A percentile compares a stretch with the other conserved stretches of the same genome.
Evolutionary conservation across 2,113 vertebrate genomes (phyloP).

Genomic region (Bagarius yarrelli): DNA sequence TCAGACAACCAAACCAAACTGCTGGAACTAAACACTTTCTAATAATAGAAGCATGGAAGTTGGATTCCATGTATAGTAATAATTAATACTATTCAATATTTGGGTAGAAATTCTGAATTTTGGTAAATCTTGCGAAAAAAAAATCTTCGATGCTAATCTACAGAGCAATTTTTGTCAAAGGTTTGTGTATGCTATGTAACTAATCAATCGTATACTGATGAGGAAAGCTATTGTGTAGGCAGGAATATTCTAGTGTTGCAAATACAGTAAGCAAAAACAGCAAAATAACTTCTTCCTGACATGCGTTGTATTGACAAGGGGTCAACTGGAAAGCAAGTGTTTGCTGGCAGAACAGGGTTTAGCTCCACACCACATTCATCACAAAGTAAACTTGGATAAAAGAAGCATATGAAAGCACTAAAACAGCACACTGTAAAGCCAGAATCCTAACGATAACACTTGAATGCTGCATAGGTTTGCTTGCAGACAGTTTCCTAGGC

Average conservation of each 20-base stretch:
- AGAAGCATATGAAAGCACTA: slow-evolving; percentile 6
- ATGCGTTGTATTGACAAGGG: slow-evolving; percentile 40
- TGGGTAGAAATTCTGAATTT: not conserved
- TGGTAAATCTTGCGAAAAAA: slow-evolving; percentile 1
- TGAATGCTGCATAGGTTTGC: slow-evolving; percentile 29
- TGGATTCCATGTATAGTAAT: too few species aligned
- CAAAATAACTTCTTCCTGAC: slow-evolving; percentile 5
- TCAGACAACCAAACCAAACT: not conserved
- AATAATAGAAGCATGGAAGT: not conserved
- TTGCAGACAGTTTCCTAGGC: slow-evolving; percentile 48
- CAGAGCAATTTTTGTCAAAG: not conserved
- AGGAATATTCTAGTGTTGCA: slow-evolving; percentile 5
- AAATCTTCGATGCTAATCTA: not conserved
- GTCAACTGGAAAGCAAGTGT: slow-evolving; percentile 53
- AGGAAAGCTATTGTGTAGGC: not conserved
- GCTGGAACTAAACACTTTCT: not conserved
- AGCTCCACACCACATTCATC: slow-evolving; percentile 40
- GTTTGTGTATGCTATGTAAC: not conserved
- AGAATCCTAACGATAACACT: slow-evolving; percentile 28
- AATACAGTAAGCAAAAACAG: slow-evolving; percentile 22
- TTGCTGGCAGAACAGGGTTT: slow-evolving; percentile 48
- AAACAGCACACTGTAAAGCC: slow-evolving; percentile 19
- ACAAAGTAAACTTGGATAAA: slow-evolving; percentile 34
- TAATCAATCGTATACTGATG: slow-evolving; percentile 5
- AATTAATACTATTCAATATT: not conserved